phyloP scores from a whole-genome alignment of 2,113 vertebrate species.

The Sigmodon hispidus region DNA sequence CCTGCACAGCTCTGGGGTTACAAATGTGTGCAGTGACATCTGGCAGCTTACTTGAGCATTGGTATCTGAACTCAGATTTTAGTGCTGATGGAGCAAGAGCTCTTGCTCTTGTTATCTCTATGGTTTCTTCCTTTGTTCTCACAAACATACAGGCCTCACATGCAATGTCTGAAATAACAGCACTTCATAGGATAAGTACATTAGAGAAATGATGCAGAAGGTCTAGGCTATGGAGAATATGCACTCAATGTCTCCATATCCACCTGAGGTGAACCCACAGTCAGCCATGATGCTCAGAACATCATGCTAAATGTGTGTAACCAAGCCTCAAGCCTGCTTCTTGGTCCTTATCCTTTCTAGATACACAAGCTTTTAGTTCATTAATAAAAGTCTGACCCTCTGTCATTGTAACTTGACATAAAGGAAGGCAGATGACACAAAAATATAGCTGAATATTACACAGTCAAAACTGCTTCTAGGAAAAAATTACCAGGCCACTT shows the following conservation, averaged over 20 bases:
- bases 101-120: not conserved
- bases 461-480: not conserved
- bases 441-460: not conserved
- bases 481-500: not conserved
- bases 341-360: not conserved
- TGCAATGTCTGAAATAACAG: not conserved
- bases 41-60: not conserved
- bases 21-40: too few species aligned
- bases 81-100: not conserved
- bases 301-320: accelerated
- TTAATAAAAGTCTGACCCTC: not conserved
- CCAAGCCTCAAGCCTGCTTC: not conserved
- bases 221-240: accelerated
- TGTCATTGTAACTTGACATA: not conserved
- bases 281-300: not conserved
- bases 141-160: accelerated
- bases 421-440: not conserved
- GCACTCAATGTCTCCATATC: accelerated
- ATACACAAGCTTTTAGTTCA: not conserved
- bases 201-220: accelerated
- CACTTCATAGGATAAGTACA: accelerated
- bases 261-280: accelerated
- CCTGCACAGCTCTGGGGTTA: not conserved
- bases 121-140: not conserved
- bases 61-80: not conserved